Evolutionary conservation across 2,113 vertebrate species (phyloP).

Genomic region (Halichoeres trimaculatus): DNA sequence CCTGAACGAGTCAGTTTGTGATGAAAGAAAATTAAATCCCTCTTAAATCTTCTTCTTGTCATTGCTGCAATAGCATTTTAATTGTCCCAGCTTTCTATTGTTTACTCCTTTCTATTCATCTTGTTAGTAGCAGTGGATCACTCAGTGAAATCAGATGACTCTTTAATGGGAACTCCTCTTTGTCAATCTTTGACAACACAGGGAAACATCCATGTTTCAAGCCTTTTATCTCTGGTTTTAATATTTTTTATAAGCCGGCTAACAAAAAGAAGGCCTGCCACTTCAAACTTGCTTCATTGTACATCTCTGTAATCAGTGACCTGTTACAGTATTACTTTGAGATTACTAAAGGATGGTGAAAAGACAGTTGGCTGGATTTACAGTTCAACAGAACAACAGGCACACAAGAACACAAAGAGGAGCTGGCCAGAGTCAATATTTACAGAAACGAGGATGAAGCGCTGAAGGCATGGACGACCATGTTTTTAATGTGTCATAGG

Average conservation of each 20-base stretch:
- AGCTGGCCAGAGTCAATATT: not conserved
- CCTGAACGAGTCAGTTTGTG: not conserved
- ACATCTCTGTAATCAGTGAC: not conserved
- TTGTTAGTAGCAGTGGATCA: too few species aligned
- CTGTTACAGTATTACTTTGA: not conserved
- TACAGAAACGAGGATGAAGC: not conserved
- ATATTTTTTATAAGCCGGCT: not conserved
- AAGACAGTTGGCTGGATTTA: not conserved
- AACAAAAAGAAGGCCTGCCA: not conserved
- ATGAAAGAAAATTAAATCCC: not conserved
- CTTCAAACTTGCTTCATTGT: not conserved
- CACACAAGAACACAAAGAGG: not conserved
- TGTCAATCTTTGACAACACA: not conserved
- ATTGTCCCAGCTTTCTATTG: too few species aligned
- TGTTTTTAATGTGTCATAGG: not conserved
- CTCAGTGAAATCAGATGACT: too few species aligned
- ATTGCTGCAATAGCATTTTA: not conserved
- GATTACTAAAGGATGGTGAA: not conserved
- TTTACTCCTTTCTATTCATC: too few species aligned
- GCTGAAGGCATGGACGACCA: not conserved
- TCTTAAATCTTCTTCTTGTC: not conserved
- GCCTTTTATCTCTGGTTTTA: not conserved
- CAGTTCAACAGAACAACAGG: not conserved
- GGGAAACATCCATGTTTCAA: not conserved
- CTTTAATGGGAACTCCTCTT: too few species aligned